Conservation (phyloP, 2,888 invertebrate genomes). For the Zonitis immaculata region DNA sequence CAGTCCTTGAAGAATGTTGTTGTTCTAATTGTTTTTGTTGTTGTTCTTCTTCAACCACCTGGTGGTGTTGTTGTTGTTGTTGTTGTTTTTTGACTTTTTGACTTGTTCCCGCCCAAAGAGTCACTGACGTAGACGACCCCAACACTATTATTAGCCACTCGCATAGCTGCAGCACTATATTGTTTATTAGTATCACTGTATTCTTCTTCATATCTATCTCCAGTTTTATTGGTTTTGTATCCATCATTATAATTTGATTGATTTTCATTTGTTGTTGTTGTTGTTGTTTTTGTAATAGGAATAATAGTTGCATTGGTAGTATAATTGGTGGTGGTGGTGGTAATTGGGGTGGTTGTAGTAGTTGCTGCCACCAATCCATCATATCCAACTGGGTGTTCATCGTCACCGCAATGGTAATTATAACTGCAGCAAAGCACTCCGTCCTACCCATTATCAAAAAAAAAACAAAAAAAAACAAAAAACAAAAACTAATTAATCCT, state of each 20-base stretch:
- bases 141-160: constrained; percentile 41
- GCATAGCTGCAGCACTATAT: constrained; percentile 43
- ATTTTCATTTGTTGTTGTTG: constrained; percentile 7
- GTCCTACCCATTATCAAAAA: constrained; percentile 34
- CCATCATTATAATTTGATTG: constrained; percentile 22
- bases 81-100: constrained; percentile 22
- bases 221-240: not conserved
- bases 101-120: constrained; percentile 36
- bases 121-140: constrained; percentile 36
- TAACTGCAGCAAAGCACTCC: constrained; percentile 50
- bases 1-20: constrained; percentile 30
- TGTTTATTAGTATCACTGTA: constrained; percentile 41
- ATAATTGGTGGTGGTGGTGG: not conserved
- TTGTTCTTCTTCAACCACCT: constrained; percentile 32
- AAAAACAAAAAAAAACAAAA: not conserved
- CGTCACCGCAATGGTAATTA: constrained; percentile 49
- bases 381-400: constrained; percentile 45
- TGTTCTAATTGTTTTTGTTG: constrained; percentile 10
- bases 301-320: constrained; percentile 15
- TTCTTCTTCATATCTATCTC: constrained; percentile 10
- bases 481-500: not conserved
- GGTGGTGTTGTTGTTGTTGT: constrained; percentile 19
- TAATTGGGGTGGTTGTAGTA: constrained; percentile 23
- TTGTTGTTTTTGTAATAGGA: constrained; percentile 7
- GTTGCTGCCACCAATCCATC: constrained; percentile 44